Conservation (phyloP, 2,113 vertebrate genomes). For the mouse (Mus musculus) region DNA sequence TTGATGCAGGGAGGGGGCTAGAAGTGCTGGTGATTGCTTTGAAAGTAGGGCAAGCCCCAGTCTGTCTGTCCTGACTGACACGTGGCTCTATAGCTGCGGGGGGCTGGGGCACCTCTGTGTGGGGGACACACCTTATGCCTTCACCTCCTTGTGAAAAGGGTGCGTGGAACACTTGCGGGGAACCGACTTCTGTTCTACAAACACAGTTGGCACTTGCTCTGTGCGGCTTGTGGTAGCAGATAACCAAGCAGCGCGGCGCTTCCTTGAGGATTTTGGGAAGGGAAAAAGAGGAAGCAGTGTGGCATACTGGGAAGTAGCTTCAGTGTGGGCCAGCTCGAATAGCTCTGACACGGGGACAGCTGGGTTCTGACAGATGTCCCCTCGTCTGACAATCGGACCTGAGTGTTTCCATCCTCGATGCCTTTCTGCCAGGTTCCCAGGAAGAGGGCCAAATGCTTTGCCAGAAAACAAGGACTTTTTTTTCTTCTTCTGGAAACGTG, state of each 20-base stretch:
- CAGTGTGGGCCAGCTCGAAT: not conserved
- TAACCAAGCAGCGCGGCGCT: not conserved
- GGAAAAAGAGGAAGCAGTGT: not conserved
- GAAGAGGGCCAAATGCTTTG: fast-evolving
- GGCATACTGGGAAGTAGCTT: not conserved
- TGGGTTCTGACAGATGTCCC: fast-evolving
- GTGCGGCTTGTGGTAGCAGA: not conserved
- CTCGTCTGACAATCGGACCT: not conserved
- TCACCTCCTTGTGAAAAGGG: not conserved
- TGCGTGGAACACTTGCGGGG: not conserved
- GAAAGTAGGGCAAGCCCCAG: not conserved
- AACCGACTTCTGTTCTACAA: not conserved
- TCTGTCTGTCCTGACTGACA: not conserved
- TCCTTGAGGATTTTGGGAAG: not conserved
- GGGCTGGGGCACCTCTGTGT: fast-evolving
- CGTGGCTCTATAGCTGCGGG: not conserved
- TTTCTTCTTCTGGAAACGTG: not conserved
- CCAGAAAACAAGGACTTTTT: fast-evolving
- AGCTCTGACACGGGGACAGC: not conserved
- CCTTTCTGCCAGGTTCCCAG: fast-evolving
- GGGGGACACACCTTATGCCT: not conserved
- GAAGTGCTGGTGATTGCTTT: not conserved
- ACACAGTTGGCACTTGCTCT: not conserved
- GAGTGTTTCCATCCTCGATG: not conserved
- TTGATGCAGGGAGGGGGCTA: not conserved